These are phyloP conservation scores for Apodemia zela DNA, from an alignment of 2,888 invertebrate species.

Conservation along the genomic window DNA sequence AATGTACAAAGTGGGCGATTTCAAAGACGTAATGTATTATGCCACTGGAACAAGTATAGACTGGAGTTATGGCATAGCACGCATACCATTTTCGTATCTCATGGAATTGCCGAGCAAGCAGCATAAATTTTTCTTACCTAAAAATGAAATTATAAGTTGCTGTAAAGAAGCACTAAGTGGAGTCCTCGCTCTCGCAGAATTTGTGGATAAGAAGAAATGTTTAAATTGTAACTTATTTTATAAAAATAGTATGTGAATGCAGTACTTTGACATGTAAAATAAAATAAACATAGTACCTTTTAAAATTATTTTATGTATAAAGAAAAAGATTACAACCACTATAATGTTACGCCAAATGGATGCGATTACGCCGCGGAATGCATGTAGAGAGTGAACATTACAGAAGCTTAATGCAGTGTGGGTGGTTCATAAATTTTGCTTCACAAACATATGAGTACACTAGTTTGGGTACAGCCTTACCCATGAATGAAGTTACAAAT, in stretches of 20 bases:
- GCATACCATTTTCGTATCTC: constrained; percentile 66
- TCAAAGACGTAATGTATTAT: constrained; percentile 67
- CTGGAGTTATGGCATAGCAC: constrained; percentile 69
- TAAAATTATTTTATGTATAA: no score
- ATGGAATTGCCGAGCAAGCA: constrained; percentile 62
- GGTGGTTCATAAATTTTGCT: no score
- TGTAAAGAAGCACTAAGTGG: constrained; percentile 57
- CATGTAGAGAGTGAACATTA: no score
- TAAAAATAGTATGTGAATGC: constrained; percentile 25
- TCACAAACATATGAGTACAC: no score
- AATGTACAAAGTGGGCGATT: constrained; percentile 71
- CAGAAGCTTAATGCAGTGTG: no score
- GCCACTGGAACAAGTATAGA: constrained; percentile 70
- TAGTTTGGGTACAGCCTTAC: no score
- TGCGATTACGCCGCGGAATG: no score
- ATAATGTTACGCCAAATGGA: no score
- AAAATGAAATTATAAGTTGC: constrained; percentile 55
- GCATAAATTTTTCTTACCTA: constrained; percentile 56
- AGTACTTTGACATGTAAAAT: no score
- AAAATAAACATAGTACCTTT: no score
- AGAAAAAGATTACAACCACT: no score
- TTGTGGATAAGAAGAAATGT: constrained; percentile 55
- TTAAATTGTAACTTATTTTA: constrained; percentile 43
- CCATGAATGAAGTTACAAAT: no score
- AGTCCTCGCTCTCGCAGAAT: constrained; percentile 52